Evolutionary conservation across 2,113 vertebrate species (phyloP).

Genomic region (Oncorhynchus tshawytscha): DNA sequence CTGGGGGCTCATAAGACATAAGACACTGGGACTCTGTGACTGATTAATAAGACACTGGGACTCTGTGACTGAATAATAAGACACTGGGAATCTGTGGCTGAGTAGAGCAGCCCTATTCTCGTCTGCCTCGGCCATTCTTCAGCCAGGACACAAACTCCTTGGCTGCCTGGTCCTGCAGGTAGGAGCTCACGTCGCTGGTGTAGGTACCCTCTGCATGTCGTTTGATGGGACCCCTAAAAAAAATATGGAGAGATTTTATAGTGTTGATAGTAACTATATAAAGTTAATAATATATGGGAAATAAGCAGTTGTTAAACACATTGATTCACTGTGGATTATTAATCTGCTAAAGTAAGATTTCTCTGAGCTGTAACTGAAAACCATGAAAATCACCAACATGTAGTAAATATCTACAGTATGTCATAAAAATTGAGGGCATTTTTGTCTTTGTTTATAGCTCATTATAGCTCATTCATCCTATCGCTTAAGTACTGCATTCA

Average conservation of each 20-base stretch:
- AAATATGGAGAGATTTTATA: not conserved
- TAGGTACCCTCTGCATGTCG: slow-evolving; percentile 95
- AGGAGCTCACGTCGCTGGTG: slow-evolving; percentile 93
- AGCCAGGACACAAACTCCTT: slow-evolving; percentile 97
- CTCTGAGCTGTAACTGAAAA: not conserved
- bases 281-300: not conserved
- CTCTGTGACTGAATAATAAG: not conserved
- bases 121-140: slow-evolving; percentile 88
- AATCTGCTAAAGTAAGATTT: not conserved
- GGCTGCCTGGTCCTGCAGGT: slow-evolving; percentile 90
- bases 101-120: slow-evolving; percentile 77
- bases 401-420: not conserved
- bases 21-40: not conserved
- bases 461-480: not conserved
- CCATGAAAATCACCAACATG: not conserved
- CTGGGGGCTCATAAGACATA: not conserved
- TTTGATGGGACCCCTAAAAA: slow-evolving; percentile 78
- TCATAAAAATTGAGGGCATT: not conserved
- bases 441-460: not conserved
- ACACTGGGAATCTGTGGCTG: not conserved
- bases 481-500: not conserved
- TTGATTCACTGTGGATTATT: not conserved
- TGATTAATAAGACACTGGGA: not conserved
- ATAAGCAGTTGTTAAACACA: not conserved
- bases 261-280: not conserved